Evolutionary conservation across 2,113 vertebrate genomes (phyloP).

Genomic region (Oncorhynchus kisutch): DNA sequence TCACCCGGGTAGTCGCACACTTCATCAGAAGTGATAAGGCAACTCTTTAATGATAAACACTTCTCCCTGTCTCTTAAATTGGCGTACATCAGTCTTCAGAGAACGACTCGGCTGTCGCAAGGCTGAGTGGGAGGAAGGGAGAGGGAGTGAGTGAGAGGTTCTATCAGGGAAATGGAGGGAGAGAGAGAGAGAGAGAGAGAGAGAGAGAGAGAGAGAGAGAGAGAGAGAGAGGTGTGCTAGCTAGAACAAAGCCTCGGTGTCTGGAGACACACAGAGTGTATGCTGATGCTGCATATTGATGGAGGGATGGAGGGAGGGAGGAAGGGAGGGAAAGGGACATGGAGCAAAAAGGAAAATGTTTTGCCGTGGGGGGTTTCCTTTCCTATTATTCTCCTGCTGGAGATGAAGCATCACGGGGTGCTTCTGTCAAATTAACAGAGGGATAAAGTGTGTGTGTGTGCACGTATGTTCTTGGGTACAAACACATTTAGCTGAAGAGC

Average conservation of each 20-base stretch:
- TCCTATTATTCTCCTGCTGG: constrained; percentile 31
- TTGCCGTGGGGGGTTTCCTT: constrained; percentile 44
- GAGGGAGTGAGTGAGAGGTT: not conserved
- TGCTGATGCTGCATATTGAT: constrained; percentile 63
- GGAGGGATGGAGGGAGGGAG: constrained; percentile 46
- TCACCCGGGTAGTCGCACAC: constrained; percentile 27
- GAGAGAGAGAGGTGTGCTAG: constrained; percentile 42
- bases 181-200: constrained; percentile 28
- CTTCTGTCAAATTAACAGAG: constrained; percentile 44
- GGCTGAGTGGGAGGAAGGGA: constrained; percentile 47
- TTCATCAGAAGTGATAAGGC: constrained; percentile 41
- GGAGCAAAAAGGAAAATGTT: not conserved
- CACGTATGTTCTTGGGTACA: constrained; percentile 1
- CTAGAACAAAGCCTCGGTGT: constrained; percentile 59
- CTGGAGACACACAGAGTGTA: constrained; percentile 50
- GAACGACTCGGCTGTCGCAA: constrained; percentile 44
- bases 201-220: not conserved
- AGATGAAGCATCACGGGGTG: constrained; percentile 26
- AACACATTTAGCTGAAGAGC: not conserved
- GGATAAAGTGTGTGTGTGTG: constrained; percentile 27
- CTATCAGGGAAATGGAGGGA: not conserved
- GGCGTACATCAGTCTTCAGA: constrained; percentile 45
- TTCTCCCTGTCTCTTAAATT: constrained; percentile 40
- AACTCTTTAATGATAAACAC: constrained; percentile 62
- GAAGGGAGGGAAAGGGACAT: constrained; percentile 13